Percentiles rank a stretch among this genome's conserved stretches.
Evolutionary conservation across 2,113 vertebrate genomes (phyloP).

Genomic region (Micronycteris hirsuta): DNA sequence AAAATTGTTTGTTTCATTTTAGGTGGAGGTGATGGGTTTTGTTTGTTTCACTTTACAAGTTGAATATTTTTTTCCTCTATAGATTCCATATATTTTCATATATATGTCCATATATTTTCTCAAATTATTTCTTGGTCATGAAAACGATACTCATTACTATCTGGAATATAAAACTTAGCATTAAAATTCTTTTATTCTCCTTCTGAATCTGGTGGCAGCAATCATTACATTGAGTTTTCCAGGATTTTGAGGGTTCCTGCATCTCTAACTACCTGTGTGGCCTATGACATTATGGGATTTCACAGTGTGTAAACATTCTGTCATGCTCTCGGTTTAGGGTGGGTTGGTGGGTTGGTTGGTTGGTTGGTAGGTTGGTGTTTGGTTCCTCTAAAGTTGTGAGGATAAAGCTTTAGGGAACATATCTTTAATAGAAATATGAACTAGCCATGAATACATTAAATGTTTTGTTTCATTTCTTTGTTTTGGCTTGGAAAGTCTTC

Average conservation of each 20-base stretch:
- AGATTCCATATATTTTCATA: neutral
- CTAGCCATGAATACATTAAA: neutral
- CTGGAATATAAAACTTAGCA: neutral
- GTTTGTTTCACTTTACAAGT: neutral
- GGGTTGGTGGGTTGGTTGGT: neutral
- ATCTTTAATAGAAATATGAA: neutral
- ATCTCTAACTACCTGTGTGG: neutral
- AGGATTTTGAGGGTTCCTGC: neutral
- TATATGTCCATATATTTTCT: neutral
- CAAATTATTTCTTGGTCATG: neutral
- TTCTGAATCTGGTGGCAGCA: neutral
- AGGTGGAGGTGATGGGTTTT: neutral
- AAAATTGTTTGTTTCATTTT: neutral
- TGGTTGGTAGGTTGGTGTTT: neutral
- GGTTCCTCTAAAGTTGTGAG: neutral
- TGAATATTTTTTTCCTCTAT: neutral
- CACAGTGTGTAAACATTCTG: neutral
- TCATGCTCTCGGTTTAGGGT: neutral
- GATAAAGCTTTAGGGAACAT: neutral
- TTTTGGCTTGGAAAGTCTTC: constrained; percentile 7
- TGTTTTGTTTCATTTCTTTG: neutral
- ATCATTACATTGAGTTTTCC: neutral
- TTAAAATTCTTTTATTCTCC: neutral
- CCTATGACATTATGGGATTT: neutral
- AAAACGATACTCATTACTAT: constrained; percentile 4